phyloP scores from a whole-genome alignment of 2,113 vertebrate species.

The Macquaria australasica region DNA sequence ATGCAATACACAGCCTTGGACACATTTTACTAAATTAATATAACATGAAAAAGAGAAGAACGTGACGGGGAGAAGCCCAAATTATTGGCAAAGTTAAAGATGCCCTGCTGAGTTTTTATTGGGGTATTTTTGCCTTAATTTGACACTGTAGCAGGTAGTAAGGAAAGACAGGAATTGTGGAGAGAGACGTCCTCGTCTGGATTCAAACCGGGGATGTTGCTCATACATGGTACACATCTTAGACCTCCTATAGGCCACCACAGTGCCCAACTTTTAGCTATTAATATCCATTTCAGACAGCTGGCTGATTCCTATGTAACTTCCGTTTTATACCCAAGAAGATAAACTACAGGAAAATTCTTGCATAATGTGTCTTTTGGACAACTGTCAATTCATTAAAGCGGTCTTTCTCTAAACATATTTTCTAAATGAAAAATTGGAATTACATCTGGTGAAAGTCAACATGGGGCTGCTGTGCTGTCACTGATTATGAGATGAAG shows the following conservation, averaged over 20 bases:
- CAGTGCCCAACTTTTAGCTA: no score
- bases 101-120: no score
- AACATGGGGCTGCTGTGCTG: conserved; percentile 36
- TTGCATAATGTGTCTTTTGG: conserved; percentile 18
- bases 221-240: no score
- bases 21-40: neutral
- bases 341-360: neutral
- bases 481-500: conserved; percentile 23
- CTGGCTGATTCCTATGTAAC: neutral
- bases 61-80: neutral
- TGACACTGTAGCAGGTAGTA: no score
- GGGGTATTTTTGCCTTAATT: no score
- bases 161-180: no score
- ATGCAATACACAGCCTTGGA: neutral
- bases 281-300: neutral
- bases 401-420: neutral
- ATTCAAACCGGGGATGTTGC: no score
- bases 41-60: neutral
- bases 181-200: no score
- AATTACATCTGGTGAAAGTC: conserved; percentile 35
- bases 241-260: no score
- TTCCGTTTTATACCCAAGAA: neutral
- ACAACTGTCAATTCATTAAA: conserved; percentile 10
- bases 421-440: neutral
- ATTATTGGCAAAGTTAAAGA: neutral